Base-by-base conservation (phyloP, 1,140 invertebrate species). In the Papilio aristodemus region DNA sequence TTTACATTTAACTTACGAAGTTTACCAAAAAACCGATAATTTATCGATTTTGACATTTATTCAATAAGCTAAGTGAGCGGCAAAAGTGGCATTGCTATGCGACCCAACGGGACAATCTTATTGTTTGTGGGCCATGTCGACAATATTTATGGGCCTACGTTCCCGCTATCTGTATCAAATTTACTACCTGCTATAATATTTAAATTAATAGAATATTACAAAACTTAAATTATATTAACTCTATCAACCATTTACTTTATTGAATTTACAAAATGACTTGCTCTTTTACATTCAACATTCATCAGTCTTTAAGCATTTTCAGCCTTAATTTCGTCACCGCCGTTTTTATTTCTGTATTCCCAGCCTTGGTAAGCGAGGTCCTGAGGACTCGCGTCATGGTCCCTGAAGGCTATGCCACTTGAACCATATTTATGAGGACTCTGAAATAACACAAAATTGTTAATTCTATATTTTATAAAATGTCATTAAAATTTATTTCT, bases 291-390 rank as follows among this genome's bases (percentile, higher is more conserved):
- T 69, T 36, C 14, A 59, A 63, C 62, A 27, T 67, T 77, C 75
- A 78, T 86, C 77, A 77, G 69, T 71, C 63, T 75, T 85, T 76
- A 87, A 58, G 77, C 71, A 50, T 84, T 78, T 68, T 81, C 88
- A 62, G 88, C 89, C 54, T 90, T 89, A 38, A 90, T 91, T 4
- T 90, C 89, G 43, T 88, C 86, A 11, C 71, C 77, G 0, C 79
- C 81, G 39, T 90, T 83, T 66, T 91, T 90, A 59, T 89, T 91
- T 72, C 91, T 91, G 77, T 93, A 92, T 67, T 92, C 89, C 91
- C 91, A 92, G 2, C 91, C 91, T 66, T 92, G 92, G 79, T 96
- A 96, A 11, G 94, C 95, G 37, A 94, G 92, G 78, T 96, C 94
- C 69, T 95, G 95, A 7, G 95, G 92, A 67, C 93, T 92, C 14